phyloP scores from a whole-genome alignment of 2,113 vertebrate species.

The Rhodinocichla rosea region DNA sequence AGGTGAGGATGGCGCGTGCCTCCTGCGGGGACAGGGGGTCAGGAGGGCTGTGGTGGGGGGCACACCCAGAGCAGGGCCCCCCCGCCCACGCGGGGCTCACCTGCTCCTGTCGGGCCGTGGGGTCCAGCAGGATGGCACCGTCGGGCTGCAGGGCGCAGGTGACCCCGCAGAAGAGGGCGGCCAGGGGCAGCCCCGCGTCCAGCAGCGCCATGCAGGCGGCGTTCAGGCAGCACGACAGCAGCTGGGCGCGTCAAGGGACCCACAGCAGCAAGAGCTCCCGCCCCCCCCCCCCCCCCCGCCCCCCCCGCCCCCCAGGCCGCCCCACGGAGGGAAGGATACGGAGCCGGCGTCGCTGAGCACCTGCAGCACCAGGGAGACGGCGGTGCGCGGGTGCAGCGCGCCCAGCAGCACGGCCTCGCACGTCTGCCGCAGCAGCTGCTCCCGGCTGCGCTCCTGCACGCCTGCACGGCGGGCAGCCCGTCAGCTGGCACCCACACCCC shows the following conservation, averaged over 20 bases:
- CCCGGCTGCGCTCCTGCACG: constrained; percentile 82
- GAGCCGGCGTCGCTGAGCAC: constrained; percentile 87
- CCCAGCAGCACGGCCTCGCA: constrained; percentile 82
- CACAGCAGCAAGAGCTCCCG: rapidly evolving
- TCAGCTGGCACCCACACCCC: not conserved
- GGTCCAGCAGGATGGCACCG: constrained; percentile 81
- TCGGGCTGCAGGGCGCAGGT: constrained; percentile 82
- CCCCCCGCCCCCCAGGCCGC: rapidly evolving
- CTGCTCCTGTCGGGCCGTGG: constrained; percentile 83
- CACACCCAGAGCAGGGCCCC: rapidly evolving
- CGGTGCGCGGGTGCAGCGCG: constrained; percentile 85
- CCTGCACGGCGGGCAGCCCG: constrained; percentile 53
- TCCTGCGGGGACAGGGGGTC: constrained; percentile 69
- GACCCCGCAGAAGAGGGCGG: constrained; percentile 86
- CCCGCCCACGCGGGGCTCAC: constrained; percentile 37
- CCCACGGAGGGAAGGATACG: constrained; percentile 73
- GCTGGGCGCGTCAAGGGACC: constrained; percentile 47
- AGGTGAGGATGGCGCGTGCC: constrained; percentile 84
- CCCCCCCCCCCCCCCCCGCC: rapidly evolving
- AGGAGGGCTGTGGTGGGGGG: rapidly evolving
- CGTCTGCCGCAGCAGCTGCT: constrained; percentile 85
- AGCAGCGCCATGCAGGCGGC: constrained; percentile 87
- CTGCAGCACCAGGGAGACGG: constrained; percentile 87
- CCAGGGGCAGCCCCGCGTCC: constrained; percentile 86
- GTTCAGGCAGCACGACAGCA: constrained; percentile 86